Evolutionary conservation across 2,113 vertebrate species (phyloP), one percentile per base, ranked within the genome.

Genomic region (Acrocephalus kingi): DNA sequence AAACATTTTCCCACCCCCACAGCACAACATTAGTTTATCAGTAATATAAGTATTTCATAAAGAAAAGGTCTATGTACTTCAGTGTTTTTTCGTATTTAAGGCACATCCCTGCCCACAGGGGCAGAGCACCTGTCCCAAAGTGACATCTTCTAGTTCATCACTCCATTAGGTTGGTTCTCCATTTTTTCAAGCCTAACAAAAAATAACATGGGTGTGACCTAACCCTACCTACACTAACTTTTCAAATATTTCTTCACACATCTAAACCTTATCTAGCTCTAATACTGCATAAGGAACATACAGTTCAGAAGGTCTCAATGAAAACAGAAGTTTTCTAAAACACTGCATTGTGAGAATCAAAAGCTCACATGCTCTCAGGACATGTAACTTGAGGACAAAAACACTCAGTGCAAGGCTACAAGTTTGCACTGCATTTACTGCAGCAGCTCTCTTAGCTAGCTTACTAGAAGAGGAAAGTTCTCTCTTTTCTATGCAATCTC

Each of bases 131-230:
- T 54, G 22, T 19, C 83, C 56, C 20, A 20, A 68, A 90, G 58
- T 6, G 25, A 45, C 16, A 45, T 84, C 72, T 64, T 61, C 27
- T 67, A 78, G n/a, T 66, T 87, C 2, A 3, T 25, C 49, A 33
- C 62, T 68, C 62, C n/a, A 33, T 73, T 84, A 73, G 10, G 10
- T 52, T 74, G 19, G 15, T 31, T 62, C 22, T 54, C 11, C 13
- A n/a, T 55, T 91, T 78, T 54, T 56, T 27, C 45, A 95, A 79
- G 74, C 15, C n/a, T 69, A 67, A 87, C 22, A 82, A 89, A 56
- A 84, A 89, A 68, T 25, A 78, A 61, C 2, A 35, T 4, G 45
- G 66, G 35, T 72, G 51, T 49, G 83, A 79, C 49, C 21, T n/a
- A 85, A 61, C 37, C 10, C 51, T 52, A 54, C 13, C 43, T 43